Evolutionary conservation across 1,140 invertebrate genomes (phyloP).

Genomic region (Polyergus mexicanus): DNA sequence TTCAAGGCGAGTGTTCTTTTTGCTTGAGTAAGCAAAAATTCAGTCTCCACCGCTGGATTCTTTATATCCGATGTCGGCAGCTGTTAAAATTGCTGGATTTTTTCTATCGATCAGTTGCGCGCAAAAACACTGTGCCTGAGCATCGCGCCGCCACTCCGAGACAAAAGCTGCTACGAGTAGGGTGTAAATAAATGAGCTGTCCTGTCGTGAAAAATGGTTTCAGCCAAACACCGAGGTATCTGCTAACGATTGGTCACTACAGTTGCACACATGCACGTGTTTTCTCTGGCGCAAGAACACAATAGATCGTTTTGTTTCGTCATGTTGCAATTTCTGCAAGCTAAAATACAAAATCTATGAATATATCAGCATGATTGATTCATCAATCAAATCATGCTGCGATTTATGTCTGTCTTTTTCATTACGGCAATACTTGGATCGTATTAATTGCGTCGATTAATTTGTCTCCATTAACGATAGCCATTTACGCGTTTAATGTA

Average conservation of each 20-base stretch:
- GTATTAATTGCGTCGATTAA: conserved; percentile 24
- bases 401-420: conserved; percentile 27
- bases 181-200: conserved; percentile 60
- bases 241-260: conserved; percentile 54
- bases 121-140: conserved; percentile 40
- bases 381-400: conserved; percentile 25
- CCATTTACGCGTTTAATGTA: conserved; percentile 20
- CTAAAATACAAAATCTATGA: conserved; percentile 18
- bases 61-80: conserved; percentile 43
- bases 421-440: conserved; percentile 12
- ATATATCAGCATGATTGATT: conserved; percentile 17
- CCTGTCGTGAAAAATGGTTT: conserved; percentile 52
- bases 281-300: conserved; percentile 41
- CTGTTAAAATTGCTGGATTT: conserved; percentile 52
- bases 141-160: conserved; percentile 47
- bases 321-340: conserved; percentile 15
- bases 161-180: conserved; percentile 60
- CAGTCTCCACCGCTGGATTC: background rate
- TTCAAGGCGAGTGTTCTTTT: conserved; percentile 23
- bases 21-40: conserved; percentile 40
- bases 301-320: conserved; percentile 26
- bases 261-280: conserved; percentile 32
- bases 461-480: conserved; percentile 35
- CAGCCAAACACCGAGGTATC: conserved; percentile 43
- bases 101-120: conserved; percentile 50